Evolutionary conservation across 2,888 invertebrate species (phyloP).

Genomic region (Drosophila suboccidentalis): DNA sequence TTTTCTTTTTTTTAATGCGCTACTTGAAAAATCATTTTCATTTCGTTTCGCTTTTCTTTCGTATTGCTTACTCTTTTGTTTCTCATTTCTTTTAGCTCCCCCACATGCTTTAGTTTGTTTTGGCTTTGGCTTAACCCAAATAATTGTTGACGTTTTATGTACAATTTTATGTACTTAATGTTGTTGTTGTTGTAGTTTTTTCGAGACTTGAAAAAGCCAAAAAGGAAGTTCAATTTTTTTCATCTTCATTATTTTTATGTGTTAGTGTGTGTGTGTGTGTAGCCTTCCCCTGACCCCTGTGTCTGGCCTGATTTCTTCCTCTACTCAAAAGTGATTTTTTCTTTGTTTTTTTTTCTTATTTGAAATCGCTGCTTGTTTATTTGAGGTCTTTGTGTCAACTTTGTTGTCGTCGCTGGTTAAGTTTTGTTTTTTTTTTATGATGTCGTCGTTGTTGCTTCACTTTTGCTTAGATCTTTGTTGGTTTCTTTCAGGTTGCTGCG

Average conservation of each 20-base stretch:
- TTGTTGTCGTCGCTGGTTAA: slow-evolving; percentile 15
- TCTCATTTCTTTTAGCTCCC: slow-evolving; percentile 14
- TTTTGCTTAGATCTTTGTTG: slow-evolving; percentile 52
- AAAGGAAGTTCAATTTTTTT: slow-evolving; percentile 73
- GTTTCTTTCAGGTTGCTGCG: slow-evolving; percentile 55
- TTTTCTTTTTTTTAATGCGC: slow-evolving; percentile 10
- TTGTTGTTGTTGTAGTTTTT: slow-evolving; percentile 19
- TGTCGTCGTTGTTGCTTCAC: slow-evolving; percentile 48
- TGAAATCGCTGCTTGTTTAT: slow-evolving; percentile 71
- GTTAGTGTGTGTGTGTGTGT: slow-evolving; percentile 17
- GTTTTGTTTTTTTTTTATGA: slow-evolving; percentile 27
- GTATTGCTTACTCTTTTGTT: slow-evolving; percentile 25
- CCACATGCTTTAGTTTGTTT: slow-evolving; percentile 22
- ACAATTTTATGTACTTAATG: slow-evolving; percentile 28
- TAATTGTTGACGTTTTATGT: slow-evolving; percentile 37
- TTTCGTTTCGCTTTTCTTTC: slow-evolving; percentile 17
- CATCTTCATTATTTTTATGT: slow-evolving; percentile 34
- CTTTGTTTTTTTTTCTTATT: slow-evolving; percentile 38
- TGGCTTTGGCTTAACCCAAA: slow-evolving; percentile 66
- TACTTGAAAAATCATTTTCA: slow-evolving; percentile 36
- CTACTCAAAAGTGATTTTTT: slow-evolving; percentile 46
- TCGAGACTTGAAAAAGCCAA: slow-evolving; percentile 27
- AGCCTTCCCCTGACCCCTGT: slow-evolving; percentile 29
- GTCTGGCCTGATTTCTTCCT: slow-evolving; percentile 31
- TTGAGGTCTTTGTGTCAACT: slow-evolving; percentile 81